Percentiles rank a stretch among this genome's conserved stretches.
These are phyloP conservation scores for Sciurus niger DNA, from an alignment of 2,113 vertebrate genomes.

Conservation along the genomic window DNA sequence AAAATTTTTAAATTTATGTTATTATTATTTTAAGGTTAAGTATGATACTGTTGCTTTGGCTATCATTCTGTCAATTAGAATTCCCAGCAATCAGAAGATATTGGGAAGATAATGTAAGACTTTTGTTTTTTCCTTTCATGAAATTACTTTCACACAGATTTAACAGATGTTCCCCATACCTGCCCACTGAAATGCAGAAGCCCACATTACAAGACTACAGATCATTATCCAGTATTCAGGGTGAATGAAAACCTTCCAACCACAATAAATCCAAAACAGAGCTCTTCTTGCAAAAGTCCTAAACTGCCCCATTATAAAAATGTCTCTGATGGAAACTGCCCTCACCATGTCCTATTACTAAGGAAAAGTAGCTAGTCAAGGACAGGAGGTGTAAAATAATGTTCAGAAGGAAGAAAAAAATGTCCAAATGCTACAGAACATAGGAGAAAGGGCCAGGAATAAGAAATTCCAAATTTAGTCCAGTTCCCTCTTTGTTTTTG, in stretches of 20 bases:
- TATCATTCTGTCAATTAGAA: not conserved
- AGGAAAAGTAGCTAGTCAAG: not conserved
- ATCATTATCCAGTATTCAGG: not conserved
- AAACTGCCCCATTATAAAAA: not conserved
- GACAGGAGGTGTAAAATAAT: not conserved
- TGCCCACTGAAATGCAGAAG: not conserved
- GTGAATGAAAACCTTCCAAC: too few relatives aligned
- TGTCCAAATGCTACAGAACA: too few relatives aligned
- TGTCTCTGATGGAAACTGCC: not conserved
- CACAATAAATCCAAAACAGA: not conserved
- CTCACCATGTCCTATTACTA: not conserved
- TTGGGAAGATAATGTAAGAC: not conserved
- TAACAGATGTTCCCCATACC: not conserved
- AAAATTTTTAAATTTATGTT: not conserved
- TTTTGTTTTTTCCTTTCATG: not conserved
- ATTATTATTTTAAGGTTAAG: not conserved
- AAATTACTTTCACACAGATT: not conserved
- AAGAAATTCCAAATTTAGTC: not conserved
- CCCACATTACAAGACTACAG: not conserved
- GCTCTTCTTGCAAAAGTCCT: not conserved
- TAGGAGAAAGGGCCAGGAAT: not conserved
- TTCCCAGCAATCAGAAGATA: not conserved
- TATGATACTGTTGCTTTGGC: not conserved
- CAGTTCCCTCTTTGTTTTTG: not conserved
- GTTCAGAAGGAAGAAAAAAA: not conserved